Evolutionary conservation across 2,113 vertebrate genomes (phyloP).

Genomic region (Trichomycterus rosablanca): DNA sequence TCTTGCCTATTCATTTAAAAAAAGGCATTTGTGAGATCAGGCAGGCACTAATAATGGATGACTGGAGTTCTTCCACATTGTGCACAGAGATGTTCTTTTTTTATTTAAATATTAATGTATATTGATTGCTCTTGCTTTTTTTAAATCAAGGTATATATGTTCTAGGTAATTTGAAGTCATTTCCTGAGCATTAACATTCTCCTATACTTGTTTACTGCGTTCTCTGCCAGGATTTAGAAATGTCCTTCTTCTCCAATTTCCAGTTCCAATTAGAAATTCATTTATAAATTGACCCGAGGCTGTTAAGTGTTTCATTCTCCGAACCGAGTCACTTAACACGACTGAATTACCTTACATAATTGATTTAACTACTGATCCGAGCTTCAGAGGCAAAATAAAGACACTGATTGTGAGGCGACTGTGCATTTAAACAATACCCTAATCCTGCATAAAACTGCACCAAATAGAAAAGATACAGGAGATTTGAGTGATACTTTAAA

Average conservation of each 20-base stretch:
- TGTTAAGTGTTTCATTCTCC: constrained; percentile 6
- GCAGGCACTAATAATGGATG: too few relatives aligned
- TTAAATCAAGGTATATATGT: too few relatives aligned
- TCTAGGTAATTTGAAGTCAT: too few relatives aligned
- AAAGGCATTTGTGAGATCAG: too few relatives aligned
- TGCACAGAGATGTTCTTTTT: too few relatives aligned
- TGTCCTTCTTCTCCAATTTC: background rate
- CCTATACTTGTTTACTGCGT: background rate
- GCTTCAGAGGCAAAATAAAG: background rate
- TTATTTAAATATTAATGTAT: too few relatives aligned
- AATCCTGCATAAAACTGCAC: constrained; percentile 16
- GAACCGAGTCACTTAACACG: constrained; percentile 6
- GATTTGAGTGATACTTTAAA: too few relatives aligned
- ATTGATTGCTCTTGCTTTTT: too few relatives aligned
- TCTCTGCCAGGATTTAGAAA: background rate
- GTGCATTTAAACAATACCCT: constrained; percentile 14
- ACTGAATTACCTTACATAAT: constrained; percentile 2
- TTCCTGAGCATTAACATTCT: too few relatives aligned
- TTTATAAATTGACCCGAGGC: constrained; percentile 5
- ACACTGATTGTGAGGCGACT: background rate
- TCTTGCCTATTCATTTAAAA: too few relatives aligned
- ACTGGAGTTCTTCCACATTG: too few relatives aligned
- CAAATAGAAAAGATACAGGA: constrained; percentile 8
- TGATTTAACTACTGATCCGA: constrained; percentile 3
- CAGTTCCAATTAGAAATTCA: background rate